These are phyloP conservation scores for Cephus spinipes DNA, from an alignment of 2,888 invertebrate genomes.

Conservation along the genomic window DNA sequence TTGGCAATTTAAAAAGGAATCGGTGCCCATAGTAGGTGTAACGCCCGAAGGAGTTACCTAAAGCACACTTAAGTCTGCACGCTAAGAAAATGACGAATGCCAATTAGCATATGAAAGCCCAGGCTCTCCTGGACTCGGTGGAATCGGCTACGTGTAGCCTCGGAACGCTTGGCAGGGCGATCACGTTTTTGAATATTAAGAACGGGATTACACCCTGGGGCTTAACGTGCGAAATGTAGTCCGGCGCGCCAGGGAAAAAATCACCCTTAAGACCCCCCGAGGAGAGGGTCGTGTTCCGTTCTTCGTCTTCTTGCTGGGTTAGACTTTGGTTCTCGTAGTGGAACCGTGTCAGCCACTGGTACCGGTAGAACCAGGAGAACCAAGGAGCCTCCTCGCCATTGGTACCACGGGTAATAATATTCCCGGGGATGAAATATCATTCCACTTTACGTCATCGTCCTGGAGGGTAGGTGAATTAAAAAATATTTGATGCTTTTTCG, in stretches of 20 bases:
- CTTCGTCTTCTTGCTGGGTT: constrained; percentile 23
- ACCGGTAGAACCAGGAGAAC: not conserved
- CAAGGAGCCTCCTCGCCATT: not conserved
- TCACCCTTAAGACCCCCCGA: constrained; percentile 51
- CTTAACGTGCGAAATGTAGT: constrained; percentile 66
- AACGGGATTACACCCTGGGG: constrained; percentile 64
- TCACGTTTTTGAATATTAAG: constrained; percentile 68
- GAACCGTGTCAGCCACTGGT: not conserved
- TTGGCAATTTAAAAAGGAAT: not conserved
- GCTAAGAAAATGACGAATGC: constrained; percentile 67
- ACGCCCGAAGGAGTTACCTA: constrained; percentile 52
- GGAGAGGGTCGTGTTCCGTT: constrained; percentile 21
- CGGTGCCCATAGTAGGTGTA: not conserved
- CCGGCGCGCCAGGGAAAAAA: constrained; percentile 52
- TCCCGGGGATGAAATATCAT: not conserved
- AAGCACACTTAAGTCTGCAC: constrained; percentile 63
- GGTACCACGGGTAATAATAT: not conserved
- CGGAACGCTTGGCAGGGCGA: constrained; percentile 61
- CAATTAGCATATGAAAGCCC: constrained; percentile 68
- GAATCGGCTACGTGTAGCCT: constrained; percentile 24
- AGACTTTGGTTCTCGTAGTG: not conserved
- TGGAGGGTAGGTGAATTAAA: not conserved
- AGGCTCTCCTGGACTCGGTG: constrained; percentile 39
- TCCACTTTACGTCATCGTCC: not conserved
- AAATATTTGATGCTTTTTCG: not conserved